Evolutionary conservation across 2,797 vertebrate genomes (phyloP).

Genomic region (Etheostoma perlongum): DNA sequence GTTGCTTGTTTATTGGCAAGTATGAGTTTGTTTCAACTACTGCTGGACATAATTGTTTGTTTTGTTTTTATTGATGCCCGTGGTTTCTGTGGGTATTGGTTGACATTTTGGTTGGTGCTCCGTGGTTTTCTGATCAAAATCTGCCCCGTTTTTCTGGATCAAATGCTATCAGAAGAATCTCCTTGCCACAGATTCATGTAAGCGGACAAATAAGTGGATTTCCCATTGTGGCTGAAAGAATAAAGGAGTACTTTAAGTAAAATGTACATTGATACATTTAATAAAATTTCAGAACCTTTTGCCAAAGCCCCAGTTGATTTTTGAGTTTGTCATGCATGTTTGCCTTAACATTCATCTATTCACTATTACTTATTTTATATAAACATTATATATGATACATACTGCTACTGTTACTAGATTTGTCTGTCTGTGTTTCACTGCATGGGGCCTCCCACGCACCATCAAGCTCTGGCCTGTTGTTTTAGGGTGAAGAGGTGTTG

Average conservation of each 20-base stretch:
- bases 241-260: not conserved
- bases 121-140: conserved; percentile 42
- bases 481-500: conserved; percentile 30
- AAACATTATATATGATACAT: not conserved
- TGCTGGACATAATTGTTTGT: conserved; percentile 11
- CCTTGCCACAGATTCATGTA: not conserved
- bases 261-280: not conserved
- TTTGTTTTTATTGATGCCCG: conserved; percentile 25
- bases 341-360: not conserved
- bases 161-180: conserved; percentile 10
- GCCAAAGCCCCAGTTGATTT: not conserved
- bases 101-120: conserved; percentile 15
- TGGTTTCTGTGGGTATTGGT: conserved; percentile 48
- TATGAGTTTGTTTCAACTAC: conserved; percentile 18
- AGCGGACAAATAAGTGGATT: not conserved
- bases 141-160: conserved; percentile 15
- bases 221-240: not conserved
- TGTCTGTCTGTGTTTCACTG: conserved; percentile 5
- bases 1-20: conserved; percentile 22
- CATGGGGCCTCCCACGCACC: conserved; percentile 22
- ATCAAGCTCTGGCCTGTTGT: conserved; percentile 4
- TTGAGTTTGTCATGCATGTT: not conserved
- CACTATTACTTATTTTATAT: not conserved
- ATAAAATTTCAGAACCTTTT: not conserved
- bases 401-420: conserved; percentile 8